A percentile compares a stretch with the other conserved stretches of the same genome.
Evolutionary conservation across 2,797 vertebrate species (phyloP).

Genomic region (Brachyalestes nurse): DNA sequence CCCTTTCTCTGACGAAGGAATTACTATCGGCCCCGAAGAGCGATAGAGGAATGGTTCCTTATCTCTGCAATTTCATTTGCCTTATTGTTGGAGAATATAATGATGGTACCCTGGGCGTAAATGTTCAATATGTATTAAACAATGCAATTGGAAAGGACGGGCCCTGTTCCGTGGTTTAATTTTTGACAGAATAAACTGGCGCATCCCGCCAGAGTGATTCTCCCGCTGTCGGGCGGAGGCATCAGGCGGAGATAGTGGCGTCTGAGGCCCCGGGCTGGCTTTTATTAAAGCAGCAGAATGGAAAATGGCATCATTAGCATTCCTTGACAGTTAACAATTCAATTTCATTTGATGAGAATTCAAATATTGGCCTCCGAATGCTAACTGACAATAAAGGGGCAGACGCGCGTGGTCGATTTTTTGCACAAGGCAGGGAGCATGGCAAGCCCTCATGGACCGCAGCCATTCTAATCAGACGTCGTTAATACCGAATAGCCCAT

Average conservation of each 20-base stretch:
- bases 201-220: conserved; percentile 62
- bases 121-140: conserved; percentile 75
- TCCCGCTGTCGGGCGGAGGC: conserved; percentile 37
- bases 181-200: conserved; percentile 79
- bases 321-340: conserved; percentile 78
- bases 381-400: conserved; percentile 64
- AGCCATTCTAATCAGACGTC: conserved; percentile 66
- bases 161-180: conserved; percentile 78
- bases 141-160: conserved; percentile 72
- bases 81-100: conserved; percentile 70
- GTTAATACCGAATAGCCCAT: conserved; percentile 60
- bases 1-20: conserved; percentile 38
- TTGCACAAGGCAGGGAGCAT: conserved; percentile 16
- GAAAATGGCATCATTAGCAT: conserved; percentile 77
- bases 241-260: conserved; percentile 37
- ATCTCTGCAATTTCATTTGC: conserved; percentile 77
- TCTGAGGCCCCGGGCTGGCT: conserved; percentile 47
- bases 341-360: conserved; percentile 68
- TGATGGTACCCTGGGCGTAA: conserved; percentile 66
- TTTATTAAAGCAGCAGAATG: conserved; percentile 66
- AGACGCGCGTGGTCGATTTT: conserved; percentile 53
- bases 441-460: conserved; percentile 47
- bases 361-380: conserved; percentile 69
- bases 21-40: conserved; percentile 27
- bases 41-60: conserved; percentile 67